These are phyloP conservation scores for Trichoplax adhaerens DNA, from an alignment of 37 sponge, comb jelly and placozoan genomes.

Conservation along the genomic window DNA sequence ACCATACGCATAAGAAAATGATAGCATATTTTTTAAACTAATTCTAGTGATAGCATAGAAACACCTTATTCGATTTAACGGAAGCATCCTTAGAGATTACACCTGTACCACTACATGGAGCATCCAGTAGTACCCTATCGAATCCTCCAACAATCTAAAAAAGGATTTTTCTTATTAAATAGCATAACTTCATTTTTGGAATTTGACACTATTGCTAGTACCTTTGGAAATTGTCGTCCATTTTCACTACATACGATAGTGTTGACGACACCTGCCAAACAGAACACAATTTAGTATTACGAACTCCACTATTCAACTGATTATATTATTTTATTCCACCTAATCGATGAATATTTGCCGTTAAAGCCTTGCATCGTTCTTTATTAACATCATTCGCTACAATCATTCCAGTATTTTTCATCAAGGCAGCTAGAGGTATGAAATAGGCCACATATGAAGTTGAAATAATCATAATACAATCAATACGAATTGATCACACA, in stretches of 20 bases:
- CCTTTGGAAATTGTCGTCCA: conserved; percentile 73
- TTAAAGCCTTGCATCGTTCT: conserved; percentile 66
- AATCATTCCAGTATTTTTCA: conserved; percentile 89
- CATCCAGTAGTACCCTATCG: conserved; percentile 90
- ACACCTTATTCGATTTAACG: conserved; percentile 60
- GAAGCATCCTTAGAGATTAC: conserved; percentile 83
- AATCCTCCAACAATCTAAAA: conserved; percentile 50
- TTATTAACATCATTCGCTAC: conserved; percentile 76
- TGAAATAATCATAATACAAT: too few relatives aligned
- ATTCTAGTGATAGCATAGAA: too few relatives aligned
- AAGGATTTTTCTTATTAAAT: background rate
- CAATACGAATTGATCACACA: background rate
- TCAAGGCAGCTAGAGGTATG: conserved; percentile 44
- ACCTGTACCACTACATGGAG: conserved; percentile 96
- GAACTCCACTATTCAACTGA: too few relatives aligned
- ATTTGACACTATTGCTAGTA: conserved; percentile 10
- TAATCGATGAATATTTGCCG: conserved; percentile 72
- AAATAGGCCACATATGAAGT: too few relatives aligned
- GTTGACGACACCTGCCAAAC: conserved; percentile 44
- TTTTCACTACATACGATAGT: conserved; percentile 81
- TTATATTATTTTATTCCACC: conserved; percentile 3
- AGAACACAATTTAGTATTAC: background rate
- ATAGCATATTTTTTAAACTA: too few relatives aligned
- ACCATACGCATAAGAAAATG: too few relatives aligned
- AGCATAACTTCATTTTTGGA: background rate